A percentile compares a stretch with the other conserved stretches of the same genome.
phyloP scores from a whole-genome alignment of 2,113 vertebrate species.

The Gallinago paraguaiae region DNA sequence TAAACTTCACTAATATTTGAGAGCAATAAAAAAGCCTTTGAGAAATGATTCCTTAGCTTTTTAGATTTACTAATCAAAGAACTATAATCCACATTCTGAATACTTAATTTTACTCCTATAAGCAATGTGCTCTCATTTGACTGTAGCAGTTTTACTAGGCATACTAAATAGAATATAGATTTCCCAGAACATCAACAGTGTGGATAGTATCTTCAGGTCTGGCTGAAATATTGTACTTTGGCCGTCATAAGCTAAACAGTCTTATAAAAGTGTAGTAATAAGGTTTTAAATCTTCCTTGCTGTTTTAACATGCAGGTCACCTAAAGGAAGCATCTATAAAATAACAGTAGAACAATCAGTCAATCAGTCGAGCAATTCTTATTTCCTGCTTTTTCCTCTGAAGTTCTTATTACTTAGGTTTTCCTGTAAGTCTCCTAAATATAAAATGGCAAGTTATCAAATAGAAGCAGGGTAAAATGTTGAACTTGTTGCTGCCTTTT shows the following conservation, averaged over 20 bases:
- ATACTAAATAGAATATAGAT: background rate
- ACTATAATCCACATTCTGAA: background rate
- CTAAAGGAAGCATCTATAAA: background rate
- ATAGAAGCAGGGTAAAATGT: background rate
- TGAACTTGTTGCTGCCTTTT: background rate
- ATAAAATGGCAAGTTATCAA: background rate
- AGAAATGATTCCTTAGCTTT: background rate
- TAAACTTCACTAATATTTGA: conserved; percentile 50
- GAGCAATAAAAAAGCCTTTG: background rate
- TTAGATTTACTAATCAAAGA: background rate
- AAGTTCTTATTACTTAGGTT: background rate
- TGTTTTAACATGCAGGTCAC: background rate
- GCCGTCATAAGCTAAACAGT: background rate
- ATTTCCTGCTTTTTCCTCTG: background rate
- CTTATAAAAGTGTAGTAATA: background rate
- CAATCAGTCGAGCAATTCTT: background rate
- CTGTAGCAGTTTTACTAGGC: background rate
- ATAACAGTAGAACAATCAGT: background rate
- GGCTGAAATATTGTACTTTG: background rate
- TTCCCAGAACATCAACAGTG: background rate
- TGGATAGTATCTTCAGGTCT: background rate
- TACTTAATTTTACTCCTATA: background rate
- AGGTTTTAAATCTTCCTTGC: background rate
- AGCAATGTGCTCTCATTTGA: background rate
- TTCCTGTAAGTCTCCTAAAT: background rate